These are phyloP conservation scores for Eumeta japonica DNA, from an alignment of 1,140 invertebrate genomes.

Conservation along the genomic window DNA sequence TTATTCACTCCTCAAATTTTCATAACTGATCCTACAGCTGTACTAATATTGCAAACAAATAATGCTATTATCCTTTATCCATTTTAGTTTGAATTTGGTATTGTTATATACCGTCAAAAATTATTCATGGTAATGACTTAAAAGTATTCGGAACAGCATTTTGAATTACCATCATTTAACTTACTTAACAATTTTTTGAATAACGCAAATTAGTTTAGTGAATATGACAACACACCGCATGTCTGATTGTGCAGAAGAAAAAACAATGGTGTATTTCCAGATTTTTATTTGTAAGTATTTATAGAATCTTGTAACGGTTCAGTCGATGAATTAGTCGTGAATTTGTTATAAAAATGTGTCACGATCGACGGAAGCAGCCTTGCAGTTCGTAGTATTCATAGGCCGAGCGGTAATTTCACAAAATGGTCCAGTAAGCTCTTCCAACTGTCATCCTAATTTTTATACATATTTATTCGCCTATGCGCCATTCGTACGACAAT, in stretches of 20 bases:
- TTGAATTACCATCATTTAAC: too few relatives aligned
- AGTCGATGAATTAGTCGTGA: slow-evolving; percentile 35
- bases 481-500: slow-evolving; percentile 51
- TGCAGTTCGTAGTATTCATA: slow-evolving; percentile 31
- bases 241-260: slow-evolving; percentile 56
- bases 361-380: slow-evolving; percentile 25
- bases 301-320: slow-evolving; percentile 52
- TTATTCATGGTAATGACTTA: too few relatives aligned
- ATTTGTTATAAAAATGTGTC: slow-evolving; percentile 30
- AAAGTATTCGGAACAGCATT: too few relatives aligned
- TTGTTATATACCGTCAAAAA: too few relatives aligned
- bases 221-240: too few relatives aligned
- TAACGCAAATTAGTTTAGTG: too few relatives aligned
- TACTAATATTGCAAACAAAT: too few relatives aligned
- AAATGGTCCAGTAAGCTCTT: slow-evolving; percentile 38
- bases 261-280: slow-evolving; percentile 60
- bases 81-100: too few relatives aligned
- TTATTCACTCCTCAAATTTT: too few relatives aligned
- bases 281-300: slow-evolving; percentile 60
- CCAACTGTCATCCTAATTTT: slow-evolving; percentile 51
- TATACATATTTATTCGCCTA: slow-evolving; percentile 53
- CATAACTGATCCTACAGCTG: too few relatives aligned
- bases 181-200: too few relatives aligned
- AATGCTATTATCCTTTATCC: too few relatives aligned
- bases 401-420: slow-evolving; percentile 20